Evolutionary conservation across 2,797 vertebrate species (phyloP), one percentile per base, ranked within the genome.

Genomic region (Hirundo rustica): DNA sequence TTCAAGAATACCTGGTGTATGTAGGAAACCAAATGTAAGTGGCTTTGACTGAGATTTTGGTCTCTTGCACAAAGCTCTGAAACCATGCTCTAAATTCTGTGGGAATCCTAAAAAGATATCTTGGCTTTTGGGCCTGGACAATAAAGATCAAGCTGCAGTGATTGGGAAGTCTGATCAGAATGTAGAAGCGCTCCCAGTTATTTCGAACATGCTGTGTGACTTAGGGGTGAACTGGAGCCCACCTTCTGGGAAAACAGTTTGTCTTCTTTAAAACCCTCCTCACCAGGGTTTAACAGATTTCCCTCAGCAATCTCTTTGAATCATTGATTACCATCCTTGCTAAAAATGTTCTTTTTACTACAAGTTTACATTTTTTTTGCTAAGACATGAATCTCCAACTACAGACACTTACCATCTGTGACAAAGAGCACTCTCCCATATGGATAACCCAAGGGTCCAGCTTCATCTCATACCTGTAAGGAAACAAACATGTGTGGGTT

Each of bases 281-380:
- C 53, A 8, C 6, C 4, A 79, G 20, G 6, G 12, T 76, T 76
- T 79, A 94, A 77, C 79, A 92, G 83, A 76, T 70, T 92, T 90
- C 57, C 30, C 29, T 76, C 53, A 42, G 72, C 88, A 95, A 77
- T 95, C 87, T 89, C 72, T 91, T 94, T 0, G 0, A 50, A 38
- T 65, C 10, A n/a, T 66, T 92, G 81, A 88, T 89, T 88, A 80
- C 42, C 8, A 15, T 92, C 16, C 2, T 47, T 83, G 78, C 89
- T 93, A 92, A 95, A 96, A 96, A 54, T 61, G 30, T 74, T 86
- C 70, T 82, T 62, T 84, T 88, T 89, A 89, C 81, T 85, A 72
- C 61, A 72, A 85, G 57, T 89, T 76, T 87, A 92, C 1, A 0
- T 92, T 79, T 91, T 91, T 74, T 53, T 57, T 89, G 71, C 27